These are phyloP conservation scores for Helobdella robusta DNA, from an alignment of 2,888 invertebrate species.

Conservation along the genomic window DNA sequence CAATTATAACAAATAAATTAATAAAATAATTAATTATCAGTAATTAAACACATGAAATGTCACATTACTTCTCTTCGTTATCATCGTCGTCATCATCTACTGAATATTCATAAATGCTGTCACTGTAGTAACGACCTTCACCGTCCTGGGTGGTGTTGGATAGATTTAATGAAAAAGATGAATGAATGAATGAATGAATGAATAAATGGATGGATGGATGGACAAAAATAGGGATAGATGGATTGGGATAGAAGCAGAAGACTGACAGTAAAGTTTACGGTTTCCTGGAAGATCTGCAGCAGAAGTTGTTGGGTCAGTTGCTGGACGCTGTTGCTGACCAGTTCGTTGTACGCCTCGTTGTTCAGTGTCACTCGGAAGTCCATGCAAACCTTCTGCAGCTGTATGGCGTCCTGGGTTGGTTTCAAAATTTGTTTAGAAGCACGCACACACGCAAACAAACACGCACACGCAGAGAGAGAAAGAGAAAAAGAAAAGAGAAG, in stretches of 20 bases:
- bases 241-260: background rate
- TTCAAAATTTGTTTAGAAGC: too few species aligned
- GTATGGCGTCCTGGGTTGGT: constrained; percentile 88
- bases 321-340: constrained; percentile 71
- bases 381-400: constrained; percentile 78
- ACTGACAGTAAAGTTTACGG: background rate
- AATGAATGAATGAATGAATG: too few species aligned
- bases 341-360: constrained; percentile 60
- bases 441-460: too few species aligned
- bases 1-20: background rate
- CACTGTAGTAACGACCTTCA: constrained; percentile 89
- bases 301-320: constrained; percentile 74
- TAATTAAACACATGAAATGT: too few species aligned
- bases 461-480: too few species aligned
- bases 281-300: background rate
- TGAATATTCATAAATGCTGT: constrained; percentile 84
- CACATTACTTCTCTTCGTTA: too few species aligned
- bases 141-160: too few species aligned
- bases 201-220: too few species aligned
- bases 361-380: constrained; percentile 76
- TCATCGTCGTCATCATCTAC: background rate
- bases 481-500: too few species aligned
- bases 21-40: too few species aligned
- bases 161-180: too few species aligned
- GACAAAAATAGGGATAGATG: background rate